Conservation (phyloP, 2,888 invertebrate species). For the Colletes collaris region DNA sequence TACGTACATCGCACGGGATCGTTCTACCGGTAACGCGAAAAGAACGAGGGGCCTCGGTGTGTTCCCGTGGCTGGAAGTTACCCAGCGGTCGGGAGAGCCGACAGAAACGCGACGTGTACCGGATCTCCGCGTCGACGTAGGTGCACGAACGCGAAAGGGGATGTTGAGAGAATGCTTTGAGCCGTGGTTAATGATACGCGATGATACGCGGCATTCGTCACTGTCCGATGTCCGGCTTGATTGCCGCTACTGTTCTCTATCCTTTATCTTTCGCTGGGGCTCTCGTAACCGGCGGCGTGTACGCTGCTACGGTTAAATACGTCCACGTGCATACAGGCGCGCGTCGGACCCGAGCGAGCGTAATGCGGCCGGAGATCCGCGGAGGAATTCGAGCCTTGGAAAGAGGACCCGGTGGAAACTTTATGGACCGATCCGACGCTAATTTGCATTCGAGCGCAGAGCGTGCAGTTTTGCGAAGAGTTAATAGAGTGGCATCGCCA, state of each 20-base stretch:
- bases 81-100: constrained; percentile 1
- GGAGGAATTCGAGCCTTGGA: constrained; percentile 19
- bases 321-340: constrained; percentile 22
- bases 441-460: constrained; percentile 16
- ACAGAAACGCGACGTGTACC: constrained; percentile 40
- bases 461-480: not conserved
- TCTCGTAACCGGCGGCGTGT: constrained; percentile 46
- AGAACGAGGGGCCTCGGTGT: constrained; percentile 23
- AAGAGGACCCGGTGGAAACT: constrained; percentile 3
- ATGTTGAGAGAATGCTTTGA: constrained; percentile 71
- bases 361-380: constrained; percentile 18
- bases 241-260: constrained; percentile 81
- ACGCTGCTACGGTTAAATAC: constrained; percentile 37
- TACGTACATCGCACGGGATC: constrained; percentile 52
- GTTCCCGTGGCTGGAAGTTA: not conserved
- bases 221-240: constrained; percentile 81
- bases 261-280: constrained; percentile 75
- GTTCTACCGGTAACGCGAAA: constrained; percentile 30
- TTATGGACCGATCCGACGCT: constrained; percentile 12
- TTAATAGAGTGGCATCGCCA: constrained; percentile 2
- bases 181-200: constrained; percentile 81
- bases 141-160: constrained; percentile 62
- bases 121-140: constrained; percentile 57
- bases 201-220: constrained; percentile 82
- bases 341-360: constrained; percentile 2